These are phyloP conservation scores for Oophaga sylvatica DNA, from an alignment of 2,797 vertebrate genomes.

Conservation along the genomic window DNA sequence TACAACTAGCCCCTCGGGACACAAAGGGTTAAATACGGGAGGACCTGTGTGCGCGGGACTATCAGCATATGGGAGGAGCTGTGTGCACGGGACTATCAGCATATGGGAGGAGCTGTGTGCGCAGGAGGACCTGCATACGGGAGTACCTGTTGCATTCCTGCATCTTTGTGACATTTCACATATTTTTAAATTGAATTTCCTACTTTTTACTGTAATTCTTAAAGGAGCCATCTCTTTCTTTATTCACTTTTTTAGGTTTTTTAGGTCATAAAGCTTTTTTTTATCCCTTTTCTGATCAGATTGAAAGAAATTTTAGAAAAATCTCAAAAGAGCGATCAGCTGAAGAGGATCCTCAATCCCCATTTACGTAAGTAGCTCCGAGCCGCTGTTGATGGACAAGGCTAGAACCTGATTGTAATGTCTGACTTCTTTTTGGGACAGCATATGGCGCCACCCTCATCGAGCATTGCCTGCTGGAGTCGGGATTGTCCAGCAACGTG, in stretches of 20 bases:
- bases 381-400: background rate
- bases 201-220: no score
- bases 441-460: slow-evolving; percentile 91
- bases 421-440: slow-evolving; percentile 58
- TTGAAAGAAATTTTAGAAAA: slow-evolving; percentile 83
- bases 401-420: background rate
- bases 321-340: slow-evolving; percentile 84
- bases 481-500: slow-evolving; percentile 79
- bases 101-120: no score
- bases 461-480: slow-evolving; percentile 90
- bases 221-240: no score
- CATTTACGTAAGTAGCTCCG: slow-evolving; percentile 85
- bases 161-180: no score
- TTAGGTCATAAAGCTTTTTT: slow-evolving; percentile 4
- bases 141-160: no score
- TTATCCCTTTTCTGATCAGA: slow-evolving; percentile 71
- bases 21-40: no score
- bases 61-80: no score
- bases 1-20: no score
- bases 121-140: no score
- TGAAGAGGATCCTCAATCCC: slow-evolving; percentile 91
- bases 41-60: no score
- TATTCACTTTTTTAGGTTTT: background rate
- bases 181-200: no score
- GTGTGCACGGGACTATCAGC: no score